Evolutionary conservation across 2,113 vertebrate species (phyloP).

Genomic region (Alces alces): DNA sequence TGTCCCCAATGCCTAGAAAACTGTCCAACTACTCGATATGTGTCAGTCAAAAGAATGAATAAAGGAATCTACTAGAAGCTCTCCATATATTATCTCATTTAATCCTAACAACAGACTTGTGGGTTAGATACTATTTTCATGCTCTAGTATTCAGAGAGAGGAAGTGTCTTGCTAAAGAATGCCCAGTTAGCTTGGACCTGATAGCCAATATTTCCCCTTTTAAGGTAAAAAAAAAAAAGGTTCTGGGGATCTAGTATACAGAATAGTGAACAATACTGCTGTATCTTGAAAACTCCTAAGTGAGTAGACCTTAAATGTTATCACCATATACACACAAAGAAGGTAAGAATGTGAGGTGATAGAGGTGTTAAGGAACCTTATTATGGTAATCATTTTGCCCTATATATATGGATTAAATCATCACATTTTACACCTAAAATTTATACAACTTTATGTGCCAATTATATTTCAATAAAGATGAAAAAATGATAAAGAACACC

Average conservation of each 20-base stretch:
- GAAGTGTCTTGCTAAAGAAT: neutral
- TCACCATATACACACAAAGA: neutral
- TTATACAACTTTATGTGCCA: neutral
- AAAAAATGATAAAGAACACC: neutral
- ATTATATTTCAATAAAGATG: neutral
- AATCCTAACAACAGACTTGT: neutral
- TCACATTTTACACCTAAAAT: neutral
- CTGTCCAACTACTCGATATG: neutral
- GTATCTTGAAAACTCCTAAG: neutral
- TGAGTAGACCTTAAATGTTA: neutral
- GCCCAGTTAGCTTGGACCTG: neutral
- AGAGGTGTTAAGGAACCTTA: neutral
- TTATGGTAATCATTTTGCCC: neutral
- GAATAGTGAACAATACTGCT: neutral
- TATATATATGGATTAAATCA: neutral
- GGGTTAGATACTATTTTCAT: neutral
- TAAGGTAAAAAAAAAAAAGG: neutral
- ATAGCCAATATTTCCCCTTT: neutral
- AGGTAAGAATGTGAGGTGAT: neutral
- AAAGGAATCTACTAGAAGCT: neutral
- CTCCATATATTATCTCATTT: neutral
- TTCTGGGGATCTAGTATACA: neutral
- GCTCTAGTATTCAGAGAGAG: neutral
- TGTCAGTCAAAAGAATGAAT: neutral
- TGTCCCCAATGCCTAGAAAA: neutral